Evolutionary conservation across 1,140 invertebrate species (phyloP).

Genomic region (Penaeus indicus): DNA sequence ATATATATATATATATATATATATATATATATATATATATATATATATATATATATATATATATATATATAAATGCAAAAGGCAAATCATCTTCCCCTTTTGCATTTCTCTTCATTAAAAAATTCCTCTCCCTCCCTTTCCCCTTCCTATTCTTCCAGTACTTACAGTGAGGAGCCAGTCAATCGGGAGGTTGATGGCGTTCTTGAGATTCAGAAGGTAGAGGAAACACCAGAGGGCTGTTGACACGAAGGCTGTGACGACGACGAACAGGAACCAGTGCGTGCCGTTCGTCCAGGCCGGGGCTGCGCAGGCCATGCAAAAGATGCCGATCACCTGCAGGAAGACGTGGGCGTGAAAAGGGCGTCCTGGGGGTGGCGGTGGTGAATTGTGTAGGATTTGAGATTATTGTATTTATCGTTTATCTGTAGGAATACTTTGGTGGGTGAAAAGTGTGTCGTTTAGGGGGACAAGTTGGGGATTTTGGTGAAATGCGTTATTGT

Average conservation of each 20-base stretch:
- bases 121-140: not conserved
- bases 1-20: no score
- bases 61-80: no score
- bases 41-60: no score
- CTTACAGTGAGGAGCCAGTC: slow-evolving; percentile 84
- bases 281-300: slow-evolving; percentile 76
- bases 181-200: slow-evolving; percentile 82
- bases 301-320: slow-evolving; percentile 83
- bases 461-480: no score
- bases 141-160: slow-evolving; percentile 59
- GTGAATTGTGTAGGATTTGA: not conserved
- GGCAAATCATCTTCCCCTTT: no score
- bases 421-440: no score
- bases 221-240: slow-evolving; percentile 85
- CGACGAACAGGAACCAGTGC: slow-evolving; percentile 87
- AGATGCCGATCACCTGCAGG: slow-evolving; percentile 84
- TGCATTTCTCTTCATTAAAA: not conserved
- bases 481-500: no score
- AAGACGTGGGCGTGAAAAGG: slow-evolving; percentile 49
- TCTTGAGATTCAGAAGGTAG: slow-evolving; percentile 83
- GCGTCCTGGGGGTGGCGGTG: not conserved
- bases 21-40: no score
- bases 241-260: slow-evolving; percentile 83
- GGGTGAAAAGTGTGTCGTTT: no score
- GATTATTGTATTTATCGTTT: no score